Evolutionary conservation across 37 sponge, comb jelly and placozoan genomes (phyloP).

Genomic region (Ephydatia muelleri): DNA sequence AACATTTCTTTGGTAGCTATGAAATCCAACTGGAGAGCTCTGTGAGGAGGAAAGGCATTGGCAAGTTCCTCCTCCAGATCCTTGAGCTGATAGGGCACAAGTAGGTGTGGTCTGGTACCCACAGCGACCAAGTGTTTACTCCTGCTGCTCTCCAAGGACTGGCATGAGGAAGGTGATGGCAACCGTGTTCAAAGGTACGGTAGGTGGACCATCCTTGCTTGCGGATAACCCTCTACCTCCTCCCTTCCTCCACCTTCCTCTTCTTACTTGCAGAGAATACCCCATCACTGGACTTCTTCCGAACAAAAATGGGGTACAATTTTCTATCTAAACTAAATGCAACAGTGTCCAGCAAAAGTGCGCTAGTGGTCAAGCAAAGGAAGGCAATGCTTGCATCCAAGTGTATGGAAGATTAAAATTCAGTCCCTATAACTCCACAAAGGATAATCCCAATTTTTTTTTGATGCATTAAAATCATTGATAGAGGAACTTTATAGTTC

Average conservation of each 20-base stretch:
- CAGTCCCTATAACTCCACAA: neutral
- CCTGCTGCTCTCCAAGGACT: slow-evolving; percentile 23
- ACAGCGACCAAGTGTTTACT: neutral
- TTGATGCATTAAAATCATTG: no score
- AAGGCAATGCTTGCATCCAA: neutral
- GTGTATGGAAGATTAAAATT: neutral
- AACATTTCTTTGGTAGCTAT: slow-evolving; percentile 55
- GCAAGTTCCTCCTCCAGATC: slow-evolving; percentile 80
- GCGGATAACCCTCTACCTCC: neutral
- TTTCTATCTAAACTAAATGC: neutral
- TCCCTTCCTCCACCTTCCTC: neutral
- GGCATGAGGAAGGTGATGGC: slow-evolving; percentile 77
- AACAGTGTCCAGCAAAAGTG: no score
- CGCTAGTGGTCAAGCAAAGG: no score
- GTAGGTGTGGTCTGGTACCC: slow-evolving; percentile 23
- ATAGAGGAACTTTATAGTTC: no score
- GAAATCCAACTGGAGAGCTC: slow-evolving; percentile 70
- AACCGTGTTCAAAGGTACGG: slow-evolving; percentile 80
- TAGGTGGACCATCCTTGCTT: neutral
- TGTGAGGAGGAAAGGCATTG: slow-evolving; percentile 71
- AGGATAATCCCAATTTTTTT: neutral
- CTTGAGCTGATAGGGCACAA: slow-evolving; percentile 72
- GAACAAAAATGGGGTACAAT: slow-evolving; percentile 44
- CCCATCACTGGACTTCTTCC: slow-evolving; percentile 58
- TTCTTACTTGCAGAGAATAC: slow-evolving; percentile 45